A percentile compares a stretch with the other conserved stretches of the same genome.
Conservation (phyloP, 2,797 vertebrate species). For the Naso thynnoides region DNA sequence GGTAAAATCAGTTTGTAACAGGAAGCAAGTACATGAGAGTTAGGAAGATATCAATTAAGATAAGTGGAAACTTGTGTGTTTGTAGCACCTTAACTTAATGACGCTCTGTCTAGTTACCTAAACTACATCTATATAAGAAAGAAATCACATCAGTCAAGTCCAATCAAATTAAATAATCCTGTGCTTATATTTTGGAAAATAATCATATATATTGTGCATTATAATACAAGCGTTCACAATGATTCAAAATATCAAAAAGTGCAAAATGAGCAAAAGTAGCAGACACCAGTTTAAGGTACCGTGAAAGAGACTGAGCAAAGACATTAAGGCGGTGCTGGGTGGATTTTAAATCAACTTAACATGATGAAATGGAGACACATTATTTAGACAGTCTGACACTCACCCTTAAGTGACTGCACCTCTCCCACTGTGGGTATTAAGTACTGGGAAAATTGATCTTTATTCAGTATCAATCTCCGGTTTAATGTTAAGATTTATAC, state of each 20-base stretch:
- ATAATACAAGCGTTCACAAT: slow-evolving; percentile 67
- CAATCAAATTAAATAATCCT: slow-evolving; percentile 58
- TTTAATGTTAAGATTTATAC: slow-evolving; percentile 4
- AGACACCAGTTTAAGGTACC: slow-evolving; percentile 36
- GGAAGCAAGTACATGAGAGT: background rate
- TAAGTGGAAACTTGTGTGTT: background rate
- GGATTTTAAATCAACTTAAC: slow-evolving; percentile 25
- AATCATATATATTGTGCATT: slow-evolving; percentile 64
- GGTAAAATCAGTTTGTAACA: too few relatives aligned
- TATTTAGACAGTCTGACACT: slow-evolving; percentile 6
- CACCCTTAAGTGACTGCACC: slow-evolving; percentile 18
- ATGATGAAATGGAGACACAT: slow-evolving; percentile 7
- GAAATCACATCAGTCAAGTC: slow-evolving; percentile 33
- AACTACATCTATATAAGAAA: background rate
- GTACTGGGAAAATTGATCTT: slow-evolving; percentile 12
- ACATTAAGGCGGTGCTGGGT: slow-evolving; percentile 13
- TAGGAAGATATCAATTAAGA: background rate
- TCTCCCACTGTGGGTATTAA: slow-evolving; percentile 10
- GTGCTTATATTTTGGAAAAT: slow-evolving; percentile 80
- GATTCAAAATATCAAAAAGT: slow-evolving; percentile 61
- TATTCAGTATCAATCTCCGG: background rate
- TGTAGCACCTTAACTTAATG: too few relatives aligned
- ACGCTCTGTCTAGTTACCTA: too few relatives aligned
- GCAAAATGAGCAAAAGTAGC: slow-evolving; percentile 69
- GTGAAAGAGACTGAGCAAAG: slow-evolving; percentile 31